Conservation (phyloP, 2,888 invertebrate species). For the Protula sp. region DNA sequence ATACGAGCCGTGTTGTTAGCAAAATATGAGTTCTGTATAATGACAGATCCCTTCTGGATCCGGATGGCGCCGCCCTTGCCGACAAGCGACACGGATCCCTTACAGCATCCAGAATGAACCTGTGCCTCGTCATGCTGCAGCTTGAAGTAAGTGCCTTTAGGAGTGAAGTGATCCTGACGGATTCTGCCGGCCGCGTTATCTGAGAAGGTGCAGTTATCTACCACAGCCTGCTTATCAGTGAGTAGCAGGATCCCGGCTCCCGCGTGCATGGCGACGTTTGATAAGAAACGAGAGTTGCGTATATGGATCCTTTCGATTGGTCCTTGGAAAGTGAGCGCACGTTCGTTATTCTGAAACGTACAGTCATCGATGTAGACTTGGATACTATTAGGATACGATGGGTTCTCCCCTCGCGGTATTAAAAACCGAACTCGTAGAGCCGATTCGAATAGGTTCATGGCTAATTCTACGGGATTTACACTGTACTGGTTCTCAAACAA, state of each 20-base stretch:
- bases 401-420: neutral
- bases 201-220: constrained; percentile 10
- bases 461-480: neutral
- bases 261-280: constrained; percentile 23
- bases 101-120: constrained; percentile 18
- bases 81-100: constrained; percentile 20
- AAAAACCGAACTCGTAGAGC: neutral
- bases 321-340: constrained; percentile 17
- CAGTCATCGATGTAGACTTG: constrained; percentile 9
- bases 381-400: neutral
- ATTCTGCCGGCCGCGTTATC: constrained; percentile 17
- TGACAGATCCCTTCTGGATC: constrained; percentile 11
- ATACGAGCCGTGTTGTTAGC: constrained; percentile 20
- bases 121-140: constrained; percentile 11
- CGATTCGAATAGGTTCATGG: neutral
- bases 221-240: neutral
- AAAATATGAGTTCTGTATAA: constrained; percentile 12
- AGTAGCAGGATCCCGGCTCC: constrained; percentile 19
- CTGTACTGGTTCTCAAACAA: constrained; percentile 2
- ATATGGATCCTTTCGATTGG: constrained; percentile 8
- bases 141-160: neutral
- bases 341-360: constrained; percentile 14
- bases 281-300: constrained; percentile 5
- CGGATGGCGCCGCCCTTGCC: constrained; percentile 26
- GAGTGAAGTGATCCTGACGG: neutral